Conservation (phyloP, 1,140 invertebrate species). For the Apis florea region DNA sequence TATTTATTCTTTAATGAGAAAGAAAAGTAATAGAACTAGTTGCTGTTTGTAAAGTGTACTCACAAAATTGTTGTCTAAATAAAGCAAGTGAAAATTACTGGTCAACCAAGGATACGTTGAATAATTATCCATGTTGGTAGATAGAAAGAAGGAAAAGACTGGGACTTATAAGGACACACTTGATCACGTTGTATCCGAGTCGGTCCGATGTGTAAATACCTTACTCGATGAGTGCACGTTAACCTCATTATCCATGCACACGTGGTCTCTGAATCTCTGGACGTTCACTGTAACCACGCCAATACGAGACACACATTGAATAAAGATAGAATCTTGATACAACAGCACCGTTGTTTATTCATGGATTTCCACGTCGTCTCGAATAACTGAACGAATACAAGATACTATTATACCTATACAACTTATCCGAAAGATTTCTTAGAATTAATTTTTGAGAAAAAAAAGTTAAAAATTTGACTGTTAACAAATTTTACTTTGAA, state of each 20-base stretch:
- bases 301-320: slow-evolving; percentile 14
- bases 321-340: not conserved
- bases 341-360: slow-evolving; percentile 20
- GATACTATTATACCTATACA: not conserved
- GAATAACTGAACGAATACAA: not conserved
- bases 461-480: too few relatives aligned
- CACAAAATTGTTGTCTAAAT: too few relatives aligned
- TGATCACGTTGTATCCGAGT: not conserved
- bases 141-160: slow-evolving; percentile 8
- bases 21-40: too few relatives aligned
- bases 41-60: not conserved
- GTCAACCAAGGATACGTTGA: not conserved
- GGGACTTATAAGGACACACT: slow-evolving; percentile 15
- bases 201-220: slow-evolving; percentile 22
- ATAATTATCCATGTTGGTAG: not conserved
- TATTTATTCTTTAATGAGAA: too few relatives aligned
- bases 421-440: not conserved
- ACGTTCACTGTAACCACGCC: not conserved
- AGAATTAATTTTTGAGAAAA: not conserved
- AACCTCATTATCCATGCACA: slow-evolving; percentile 43
- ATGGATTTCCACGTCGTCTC: not conserved
- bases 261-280: not conserved
- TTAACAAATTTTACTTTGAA: too few relatives aligned
- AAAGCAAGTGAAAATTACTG: not conserved
- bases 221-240: slow-evolving; percentile 18